Conservation (phyloP, 2,113 vertebrate species). For the rabbit (Oryctolagus cuniculus) region mOryCun1.1 NC_091449.1:14695501-14696000, state of each 20-base stretch:
- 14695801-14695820: background rate
- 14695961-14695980: conserved; percentile 6
- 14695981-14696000: background rate
- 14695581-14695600: no score
- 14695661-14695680: background rate
- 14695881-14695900: background rate
- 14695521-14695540: no score
- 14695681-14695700: background rate
- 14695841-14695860: background rate
- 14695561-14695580: no score
- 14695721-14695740: background rate
- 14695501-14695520: no score
- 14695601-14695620: no score
- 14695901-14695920: background rate
- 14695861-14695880: background rate
- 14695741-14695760: background rate
- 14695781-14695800: background rate
- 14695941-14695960: background rate
- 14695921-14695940: conserved; percentile 21
- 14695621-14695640: no score
- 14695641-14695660: background rate
- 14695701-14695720: background rate
- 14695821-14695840: background rate
- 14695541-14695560: no score
- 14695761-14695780: background rate